A percentile compares a stretch with the other conserved stretches of the same genome.
Evolutionary conservation across 2,888 invertebrate species (phyloP).

Genomic region (Hirtodrosophila histrioides): DNA sequence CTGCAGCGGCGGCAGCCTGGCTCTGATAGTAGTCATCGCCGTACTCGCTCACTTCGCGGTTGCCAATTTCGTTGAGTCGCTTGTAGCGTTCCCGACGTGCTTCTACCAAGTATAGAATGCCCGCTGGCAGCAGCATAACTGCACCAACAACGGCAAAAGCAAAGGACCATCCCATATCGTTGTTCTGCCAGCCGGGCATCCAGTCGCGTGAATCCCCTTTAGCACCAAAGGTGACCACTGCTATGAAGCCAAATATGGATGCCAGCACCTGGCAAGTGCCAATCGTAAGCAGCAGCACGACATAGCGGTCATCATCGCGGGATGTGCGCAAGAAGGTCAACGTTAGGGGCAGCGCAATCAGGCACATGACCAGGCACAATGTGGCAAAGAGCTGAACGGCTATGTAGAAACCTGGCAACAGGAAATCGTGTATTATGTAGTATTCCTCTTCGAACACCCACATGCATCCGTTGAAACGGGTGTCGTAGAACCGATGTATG

Average conservation of each 20-base stretch:
- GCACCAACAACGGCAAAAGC: constrained; percentile 93
- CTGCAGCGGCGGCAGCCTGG: constrained; percentile 49
- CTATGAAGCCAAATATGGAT: constrained; percentile 92
- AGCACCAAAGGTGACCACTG: constrained; percentile 94
- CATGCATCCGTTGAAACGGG: constrained; percentile 94
- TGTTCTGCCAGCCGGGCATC: constrained; percentile 98
- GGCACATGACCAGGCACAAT: constrained; percentile 91
- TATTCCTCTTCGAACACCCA: constrained; percentile 99
- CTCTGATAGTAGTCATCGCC: constrained; percentile 84
- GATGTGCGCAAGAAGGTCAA: constrained; percentile 90
- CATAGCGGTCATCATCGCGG: constrained; percentile 90
- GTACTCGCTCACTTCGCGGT: constrained; percentile 88
- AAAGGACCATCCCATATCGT: constrained; percentile 97
- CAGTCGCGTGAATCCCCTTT: constrained; percentile 96
- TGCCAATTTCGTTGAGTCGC: constrained; percentile 89
- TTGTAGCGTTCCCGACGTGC: constrained; percentile 91
- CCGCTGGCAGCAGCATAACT: constrained; percentile 90
- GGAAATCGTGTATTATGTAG: constrained; percentile 95
- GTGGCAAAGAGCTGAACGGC: constrained; percentile 97
- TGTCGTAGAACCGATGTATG: constrained; percentile 93
- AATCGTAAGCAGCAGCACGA: constrained; percentile 89
- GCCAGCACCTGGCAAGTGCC: constrained; percentile 90
- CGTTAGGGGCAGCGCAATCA: constrained; percentile 91
- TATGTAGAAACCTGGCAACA: constrained; percentile 95
- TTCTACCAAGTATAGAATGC: constrained; percentile 92